Evolutionary conservation across 64 coral and sea anemone genomes (phyloP), one percentile per base, ranked within the genome.

Genomic region (Montipora efflorescens): DNA sequence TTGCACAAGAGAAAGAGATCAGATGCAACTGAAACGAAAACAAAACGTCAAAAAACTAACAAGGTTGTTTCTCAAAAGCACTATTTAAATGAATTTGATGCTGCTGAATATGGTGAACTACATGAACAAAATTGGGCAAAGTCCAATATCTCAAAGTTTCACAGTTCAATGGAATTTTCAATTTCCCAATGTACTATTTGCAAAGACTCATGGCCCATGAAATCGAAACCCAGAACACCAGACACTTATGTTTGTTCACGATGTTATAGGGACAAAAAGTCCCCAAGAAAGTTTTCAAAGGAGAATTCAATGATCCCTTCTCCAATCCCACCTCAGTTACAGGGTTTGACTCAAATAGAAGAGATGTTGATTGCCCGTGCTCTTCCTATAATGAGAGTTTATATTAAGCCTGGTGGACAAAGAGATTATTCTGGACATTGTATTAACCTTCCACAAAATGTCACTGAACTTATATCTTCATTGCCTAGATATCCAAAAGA

Each of bases 61-160:
- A 64, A 15, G 19, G 61, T 64, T 64, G 61, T 64, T 64, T 64
- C 61, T 84, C 90, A 92, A 92, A 61, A 92, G 71, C 59, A 92
- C 36, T 92, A 69, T 92, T 92, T 92, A 92, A 82, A 83, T 53
- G 90, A 48, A 92, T 92, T 92, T 84, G 70, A 74, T 57, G 53
- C 53, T 57, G 6, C 3, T 3, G 11, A 57, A 57, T 57, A 92
- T 92, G 79, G 90, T 83, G 48, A 92, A 69, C 18, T 92, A 47
- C 64, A 92, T 84, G 43, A 92, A 44, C 79, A 36, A 84, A 92
- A 47, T 68, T 92, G 71, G 73, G 69, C 51, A 79, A 90, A 90
- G 78, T 64, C 14, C 9, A 64, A 64, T 64, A 90, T 79, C 57
- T 88, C 50, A 49, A 90, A 74, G 47, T 88, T 21, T 8, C 69